Conservation (phyloP, 2,888 invertebrate genomes). For the Lampropteryx suffumata region DNA sequence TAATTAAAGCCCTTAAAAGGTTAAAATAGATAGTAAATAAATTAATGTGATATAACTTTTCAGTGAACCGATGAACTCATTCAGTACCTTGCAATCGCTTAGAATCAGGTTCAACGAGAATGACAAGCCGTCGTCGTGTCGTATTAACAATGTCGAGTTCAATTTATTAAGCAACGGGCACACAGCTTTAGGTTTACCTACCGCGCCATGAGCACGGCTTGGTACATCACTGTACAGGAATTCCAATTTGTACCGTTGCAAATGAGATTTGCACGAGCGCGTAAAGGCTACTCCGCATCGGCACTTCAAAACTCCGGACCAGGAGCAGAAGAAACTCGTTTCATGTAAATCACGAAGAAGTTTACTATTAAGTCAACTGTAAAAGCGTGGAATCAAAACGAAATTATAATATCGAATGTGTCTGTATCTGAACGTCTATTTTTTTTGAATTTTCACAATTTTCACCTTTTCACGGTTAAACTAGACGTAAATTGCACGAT, state of each 20-base stretch:
- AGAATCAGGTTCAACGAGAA: neutral
- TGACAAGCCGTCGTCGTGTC: conserved; percentile 5
- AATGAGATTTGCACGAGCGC: conserved; percentile 25
- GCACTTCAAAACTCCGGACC: neutral
- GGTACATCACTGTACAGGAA: conserved; percentile 29
- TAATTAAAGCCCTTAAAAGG: no score
- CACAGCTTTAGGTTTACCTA: conserved; percentile 13
- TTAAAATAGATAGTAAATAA: no score
- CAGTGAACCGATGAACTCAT: no score
- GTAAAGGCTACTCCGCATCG: neutral
- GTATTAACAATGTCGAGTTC: conserved; percentile 12
- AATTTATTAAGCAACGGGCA: conserved; percentile 22
- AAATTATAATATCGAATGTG: no score
- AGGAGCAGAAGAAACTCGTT: neutral
- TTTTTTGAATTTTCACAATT: no score
- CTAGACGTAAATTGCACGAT: no score
- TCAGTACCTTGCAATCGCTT: neutral
- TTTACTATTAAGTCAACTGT: no score
- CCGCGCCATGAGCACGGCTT: conserved; percentile 17
- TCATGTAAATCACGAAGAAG: no score
- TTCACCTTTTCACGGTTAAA: no score
- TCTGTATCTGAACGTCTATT: no score
- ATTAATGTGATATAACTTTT: no score
- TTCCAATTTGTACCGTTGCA: conserved; percentile 36
- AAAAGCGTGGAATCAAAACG: no score